These are phyloP conservation scores for Eupithecia subumbrata DNA, from an alignment of 2,888 invertebrate species.

Conservation along the genomic window DNA sequence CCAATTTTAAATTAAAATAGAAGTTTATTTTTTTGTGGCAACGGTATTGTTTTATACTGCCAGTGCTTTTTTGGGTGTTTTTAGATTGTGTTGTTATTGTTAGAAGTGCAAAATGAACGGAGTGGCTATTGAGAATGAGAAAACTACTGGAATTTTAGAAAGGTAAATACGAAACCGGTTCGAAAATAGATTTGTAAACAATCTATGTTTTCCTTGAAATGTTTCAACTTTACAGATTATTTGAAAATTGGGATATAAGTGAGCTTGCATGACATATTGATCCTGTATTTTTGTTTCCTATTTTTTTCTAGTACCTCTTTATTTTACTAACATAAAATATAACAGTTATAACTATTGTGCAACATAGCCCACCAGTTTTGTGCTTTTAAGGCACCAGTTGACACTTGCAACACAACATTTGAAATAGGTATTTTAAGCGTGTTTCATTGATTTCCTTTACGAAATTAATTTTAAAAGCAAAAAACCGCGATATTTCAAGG, in stretches of 20 bases:
- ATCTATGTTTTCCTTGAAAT: conserved; percentile 24
- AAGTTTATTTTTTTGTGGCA: conserved; percentile 18
- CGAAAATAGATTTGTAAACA: conserved; percentile 34
- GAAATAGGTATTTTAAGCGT: background rate
- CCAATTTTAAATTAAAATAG: conserved; percentile 27
- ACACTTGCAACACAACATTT: background rate
- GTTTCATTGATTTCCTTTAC: background rate
- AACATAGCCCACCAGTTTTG: background rate
- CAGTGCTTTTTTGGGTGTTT: conserved; percentile 24
- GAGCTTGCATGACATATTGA: background rate
- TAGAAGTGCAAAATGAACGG: conserved; percentile 33
- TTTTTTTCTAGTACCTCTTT: background rate
- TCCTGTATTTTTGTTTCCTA: background rate
- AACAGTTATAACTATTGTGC: background rate
- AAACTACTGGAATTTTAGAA: conserved; percentile 27
- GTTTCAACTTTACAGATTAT: conserved; percentile 23
- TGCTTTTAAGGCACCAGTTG: background rate
- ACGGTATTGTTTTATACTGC: conserved; percentile 19
- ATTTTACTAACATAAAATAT: too few relatives aligned
- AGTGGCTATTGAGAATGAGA: conserved; percentile 26
- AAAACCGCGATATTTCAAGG: background rate
- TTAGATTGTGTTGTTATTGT: conserved; percentile 20
- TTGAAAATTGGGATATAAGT: background rate
- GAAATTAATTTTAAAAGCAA: background rate
- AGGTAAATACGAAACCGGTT: conserved; percentile 28